phyloP scores from a whole-genome alignment of 2,888 invertebrate genomes.

The Pinctada fucata region DNA sequence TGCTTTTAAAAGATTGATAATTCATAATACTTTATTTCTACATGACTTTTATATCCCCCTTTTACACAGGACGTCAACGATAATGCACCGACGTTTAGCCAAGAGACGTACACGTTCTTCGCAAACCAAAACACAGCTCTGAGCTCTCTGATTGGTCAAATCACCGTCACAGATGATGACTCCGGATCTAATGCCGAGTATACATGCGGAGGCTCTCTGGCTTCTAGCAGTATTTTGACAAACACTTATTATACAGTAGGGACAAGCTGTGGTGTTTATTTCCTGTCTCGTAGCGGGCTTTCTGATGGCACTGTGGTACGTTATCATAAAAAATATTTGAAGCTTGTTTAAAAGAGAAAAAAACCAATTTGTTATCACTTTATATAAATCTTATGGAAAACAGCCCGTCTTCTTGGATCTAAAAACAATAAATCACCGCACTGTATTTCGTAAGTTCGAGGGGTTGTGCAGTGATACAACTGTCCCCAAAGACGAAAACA shows the following conservation, averaged over 20 bases:
- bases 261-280: conserved; percentile 32
- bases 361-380: no score
- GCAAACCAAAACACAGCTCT: conserved; percentile 34
- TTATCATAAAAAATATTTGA: not conserved
- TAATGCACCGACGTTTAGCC: conserved; percentile 29
- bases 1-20: no score
- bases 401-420: no score
- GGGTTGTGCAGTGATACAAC: no score
- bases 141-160: conserved; percentile 35
- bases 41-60: not conserved
- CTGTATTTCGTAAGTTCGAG: no score
- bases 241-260: conserved; percentile 22
- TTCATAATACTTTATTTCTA: no score
- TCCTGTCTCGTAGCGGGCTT: conserved; percentile 24
- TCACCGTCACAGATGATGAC: conserved; percentile 40
- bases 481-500: no score
- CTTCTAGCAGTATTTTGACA: conserved; percentile 15
- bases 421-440: no score
- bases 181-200: conserved; percentile 37
- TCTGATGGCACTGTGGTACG: conserved; percentile 32
- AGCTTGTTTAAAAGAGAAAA: no score
- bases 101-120: conserved; percentile 22
- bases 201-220: conserved; percentile 20
- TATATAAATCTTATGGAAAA: no score
- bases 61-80: conserved; percentile 38